Percentiles rank a stretch among this genome's conserved stretches.
phyloP scores from a whole-genome alignment of 2,888 invertebrate genomes.

The Noctua pronuba region DNA sequence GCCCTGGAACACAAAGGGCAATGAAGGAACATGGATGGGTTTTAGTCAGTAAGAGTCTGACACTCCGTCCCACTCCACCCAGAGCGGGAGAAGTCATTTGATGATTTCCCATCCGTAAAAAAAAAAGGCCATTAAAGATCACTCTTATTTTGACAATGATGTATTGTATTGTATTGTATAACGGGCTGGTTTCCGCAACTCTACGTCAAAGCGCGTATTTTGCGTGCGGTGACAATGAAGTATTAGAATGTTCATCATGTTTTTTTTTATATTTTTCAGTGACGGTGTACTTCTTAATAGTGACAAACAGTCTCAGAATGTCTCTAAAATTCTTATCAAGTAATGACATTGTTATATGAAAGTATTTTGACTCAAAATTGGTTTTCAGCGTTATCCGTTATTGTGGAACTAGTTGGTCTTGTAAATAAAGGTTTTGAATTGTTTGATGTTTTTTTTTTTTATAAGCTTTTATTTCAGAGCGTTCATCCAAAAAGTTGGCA shows the following conservation, averaged over 20 bases:
- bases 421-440: conserved; percentile 36
- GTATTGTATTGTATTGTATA: too few relatives aligned
- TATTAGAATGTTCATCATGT: background rate
- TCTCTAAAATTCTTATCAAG: conserved; percentile 73
- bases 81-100: too few relatives aligned
- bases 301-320: conserved; percentile 81
- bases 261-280: conserved; percentile 73
- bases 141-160: background rate
- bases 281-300: conserved; percentile 80
- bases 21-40: too few relatives aligned
- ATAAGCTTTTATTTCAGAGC: too few relatives aligned
- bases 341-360: conserved; percentile 61
- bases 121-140: background rate
- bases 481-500: too few relatives aligned
- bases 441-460: background rate
- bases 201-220: too few relatives aligned
- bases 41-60: too few relatives aligned
- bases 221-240: too few relatives aligned
- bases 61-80: too few relatives aligned
- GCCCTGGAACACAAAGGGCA: too few relatives aligned
- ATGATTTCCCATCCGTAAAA: too few relatives aligned
- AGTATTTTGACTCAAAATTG: conserved; percentile 29
- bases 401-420: conserved; percentile 3
- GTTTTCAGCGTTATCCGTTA: conserved; percentile 1
- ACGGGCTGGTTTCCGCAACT: too few relatives aligned